These are phyloP conservation scores for Pogoniulus pusillus DNA, from an alignment of 2,797 vertebrate genomes.

Conservation along the genomic window DNA sequence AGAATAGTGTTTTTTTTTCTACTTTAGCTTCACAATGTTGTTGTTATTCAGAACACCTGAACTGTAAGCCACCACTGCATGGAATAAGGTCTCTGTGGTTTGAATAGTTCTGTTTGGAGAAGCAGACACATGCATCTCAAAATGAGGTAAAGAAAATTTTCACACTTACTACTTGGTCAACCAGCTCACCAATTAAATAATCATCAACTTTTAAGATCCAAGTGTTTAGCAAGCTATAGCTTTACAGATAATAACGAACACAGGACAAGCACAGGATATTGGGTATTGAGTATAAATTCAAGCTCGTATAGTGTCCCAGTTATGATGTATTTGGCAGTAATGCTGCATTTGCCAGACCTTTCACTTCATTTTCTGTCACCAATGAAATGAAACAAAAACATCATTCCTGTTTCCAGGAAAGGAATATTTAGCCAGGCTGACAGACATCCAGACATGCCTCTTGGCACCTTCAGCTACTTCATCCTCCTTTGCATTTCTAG, in stretches of 20 bases:
- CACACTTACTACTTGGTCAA: neutral
- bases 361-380: slow-evolving; percentile 7
- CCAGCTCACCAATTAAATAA: neutral
- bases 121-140: neutral
- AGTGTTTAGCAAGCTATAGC: neutral
- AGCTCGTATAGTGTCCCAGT: neutral
- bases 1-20: neutral
- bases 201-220: neutral
- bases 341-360: neutral
- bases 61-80: neutral
- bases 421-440: neutral
- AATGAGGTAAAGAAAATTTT: neutral
- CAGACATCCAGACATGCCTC: neutral
- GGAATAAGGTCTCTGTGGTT: neutral
- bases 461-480: slow-evolving; percentile 1
- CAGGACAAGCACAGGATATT: neutral
- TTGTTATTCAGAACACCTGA: neutral
- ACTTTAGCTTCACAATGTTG: neutral
- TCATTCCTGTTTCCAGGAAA: slow-evolving; percentile 33
- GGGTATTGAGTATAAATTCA: neutral
- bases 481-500: neutral
- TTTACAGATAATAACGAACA: neutral
- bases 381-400: neutral
- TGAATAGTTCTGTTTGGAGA: neutral
- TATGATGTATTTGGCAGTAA: neutral